These are phyloP conservation scores for Icerya purchasi DNA, from an alignment of 2,888 invertebrate species.

Conservation along the genomic window DNA sequence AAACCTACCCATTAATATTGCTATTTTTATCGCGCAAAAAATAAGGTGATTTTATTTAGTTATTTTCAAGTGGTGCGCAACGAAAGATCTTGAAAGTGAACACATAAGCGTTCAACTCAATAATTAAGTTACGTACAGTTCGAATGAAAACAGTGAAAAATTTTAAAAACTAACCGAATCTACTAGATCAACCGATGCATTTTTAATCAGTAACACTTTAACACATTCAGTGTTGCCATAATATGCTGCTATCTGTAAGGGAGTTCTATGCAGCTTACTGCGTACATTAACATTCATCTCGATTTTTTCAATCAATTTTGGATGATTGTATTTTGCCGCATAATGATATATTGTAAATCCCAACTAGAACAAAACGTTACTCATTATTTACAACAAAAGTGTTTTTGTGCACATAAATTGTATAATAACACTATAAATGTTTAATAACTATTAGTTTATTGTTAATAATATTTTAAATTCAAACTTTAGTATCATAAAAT, in stretches of 20 bases:
- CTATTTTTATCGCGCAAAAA: too few relatives aligned
- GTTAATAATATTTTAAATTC: too few relatives aligned
- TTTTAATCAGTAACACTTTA: slow-evolving; percentile 40
- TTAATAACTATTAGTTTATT: too few relatives aligned
- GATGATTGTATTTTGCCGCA: background rate
- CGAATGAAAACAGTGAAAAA: background rate
- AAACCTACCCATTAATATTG: too few relatives aligned
- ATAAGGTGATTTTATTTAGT: too few relatives aligned
- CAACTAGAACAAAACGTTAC: background rate
- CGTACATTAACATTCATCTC: slow-evolving; percentile 34
- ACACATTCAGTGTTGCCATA: slow-evolving; percentile 61
- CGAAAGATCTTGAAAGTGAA: too few relatives aligned
- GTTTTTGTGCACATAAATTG: too few relatives aligned
- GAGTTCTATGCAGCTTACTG: slow-evolving; percentile 80
- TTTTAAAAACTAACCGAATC: slow-evolving; percentile 42
- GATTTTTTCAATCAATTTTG: background rate
- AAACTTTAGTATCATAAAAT: too few relatives aligned
- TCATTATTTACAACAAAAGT: background rate
- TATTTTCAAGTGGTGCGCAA: too few relatives aligned
- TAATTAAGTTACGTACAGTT: background rate
- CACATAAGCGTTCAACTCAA: too few relatives aligned
- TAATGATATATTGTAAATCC: background rate
- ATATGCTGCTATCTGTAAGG: slow-evolving; percentile 69
- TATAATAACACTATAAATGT: too few relatives aligned
- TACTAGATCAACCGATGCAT: slow-evolving; percentile 47